Base-by-base conservation (phyloP, 1,140 invertebrate species). In the Asobara japonica region DNA sequence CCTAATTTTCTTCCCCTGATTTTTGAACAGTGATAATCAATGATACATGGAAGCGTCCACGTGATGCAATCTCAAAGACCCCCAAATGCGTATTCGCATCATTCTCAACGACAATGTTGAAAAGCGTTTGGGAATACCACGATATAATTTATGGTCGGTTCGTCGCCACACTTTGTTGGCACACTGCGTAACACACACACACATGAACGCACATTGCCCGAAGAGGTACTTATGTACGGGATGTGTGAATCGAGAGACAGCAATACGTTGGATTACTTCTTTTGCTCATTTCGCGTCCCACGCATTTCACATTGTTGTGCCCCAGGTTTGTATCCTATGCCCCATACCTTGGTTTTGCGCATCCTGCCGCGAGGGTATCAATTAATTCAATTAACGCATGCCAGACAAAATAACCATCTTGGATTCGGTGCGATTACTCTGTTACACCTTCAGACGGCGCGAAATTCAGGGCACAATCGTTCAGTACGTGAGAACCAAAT, bases 311-410 rank as follows among this genome's bases (percentile, higher is more conserved):
- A 66, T 36, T 45, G 22, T 22, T 38, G 27, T 30, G 27, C 61
- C 27, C 33, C 33, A 20, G 56, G 45, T 30, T 70, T 4, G 16
- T 45, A 48, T 22, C 31, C 29, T 20, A 36, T 25, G 22, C n/a
- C 11, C 18, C 41, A 29, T 64, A 64, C 29, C 27, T 64, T 64
- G 25, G 13, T 56, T 56, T 62, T 29, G 60, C 29, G 27, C 60
- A 29, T 62, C 60, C 60, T 27, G 27, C 60, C 61, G 69, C 61
- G 13, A 11, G 61, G 61, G 33, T 71, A 71, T 71, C 69, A 71
- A 71, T 71, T 71, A 71, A 71, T 71, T 71, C 69, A 71, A 71
- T 71, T 71, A 71, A 71, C 69, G 62, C 69, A 71, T 62, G 69
- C 69, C 69, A 71, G 61, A 65, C 69, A 45, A 71, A 71, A 51